Evolutionary conservation across 2,888 invertebrate genomes (phyloP).

Genomic region (Amorpha juglandis): DNA sequence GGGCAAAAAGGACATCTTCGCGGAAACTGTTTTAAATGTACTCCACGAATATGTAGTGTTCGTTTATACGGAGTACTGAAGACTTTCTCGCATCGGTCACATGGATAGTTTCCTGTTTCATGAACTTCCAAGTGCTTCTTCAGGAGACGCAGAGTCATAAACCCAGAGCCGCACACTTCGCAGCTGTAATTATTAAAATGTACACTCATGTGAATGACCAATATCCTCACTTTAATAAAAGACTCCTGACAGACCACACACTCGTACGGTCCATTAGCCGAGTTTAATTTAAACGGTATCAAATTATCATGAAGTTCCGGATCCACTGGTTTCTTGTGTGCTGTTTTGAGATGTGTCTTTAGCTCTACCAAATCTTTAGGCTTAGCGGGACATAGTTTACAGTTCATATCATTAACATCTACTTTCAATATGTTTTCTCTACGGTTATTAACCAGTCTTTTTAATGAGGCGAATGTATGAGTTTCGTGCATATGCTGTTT

Average conservation of each 20-base stretch:
- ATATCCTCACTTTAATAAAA: conserved; percentile 72
- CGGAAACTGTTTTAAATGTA: conserved; percentile 72
- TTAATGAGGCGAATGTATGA: conserved; percentile 67
- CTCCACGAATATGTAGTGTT: conserved; percentile 70
- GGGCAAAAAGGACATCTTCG: conserved; percentile 76
- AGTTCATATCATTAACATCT: conserved; percentile 67
- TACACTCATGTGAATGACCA: conserved; percentile 79
- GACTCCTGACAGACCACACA: conserved; percentile 71
- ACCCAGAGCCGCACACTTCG: conserved; percentile 75
- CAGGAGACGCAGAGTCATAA: conserved; percentile 72
- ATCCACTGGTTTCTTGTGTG: conserved; percentile 66
- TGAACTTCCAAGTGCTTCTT: conserved; percentile 78
- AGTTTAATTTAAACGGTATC: conserved; percentile 71
- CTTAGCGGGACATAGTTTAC: conserved; percentile 62
- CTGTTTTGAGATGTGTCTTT: conserved; percentile 66
- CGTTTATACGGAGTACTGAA: conserved; percentile 74
- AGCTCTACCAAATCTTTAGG: conserved; percentile 57
- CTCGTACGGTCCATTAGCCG: conserved; percentile 58
- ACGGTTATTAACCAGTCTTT: conserved; percentile 69
- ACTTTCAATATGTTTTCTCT: conserved; percentile 74
- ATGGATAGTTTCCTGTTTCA: conserved; percentile 73
- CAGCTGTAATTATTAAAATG: conserved; percentile 80
- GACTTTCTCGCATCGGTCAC: conserved; percentile 71
- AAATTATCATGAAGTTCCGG: conserved; percentile 72
- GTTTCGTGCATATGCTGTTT: conserved; percentile 66